Evolutionary conservation across 2,888 invertebrate genomes (phyloP).

Genomic region (Dione vanillae): DNA sequence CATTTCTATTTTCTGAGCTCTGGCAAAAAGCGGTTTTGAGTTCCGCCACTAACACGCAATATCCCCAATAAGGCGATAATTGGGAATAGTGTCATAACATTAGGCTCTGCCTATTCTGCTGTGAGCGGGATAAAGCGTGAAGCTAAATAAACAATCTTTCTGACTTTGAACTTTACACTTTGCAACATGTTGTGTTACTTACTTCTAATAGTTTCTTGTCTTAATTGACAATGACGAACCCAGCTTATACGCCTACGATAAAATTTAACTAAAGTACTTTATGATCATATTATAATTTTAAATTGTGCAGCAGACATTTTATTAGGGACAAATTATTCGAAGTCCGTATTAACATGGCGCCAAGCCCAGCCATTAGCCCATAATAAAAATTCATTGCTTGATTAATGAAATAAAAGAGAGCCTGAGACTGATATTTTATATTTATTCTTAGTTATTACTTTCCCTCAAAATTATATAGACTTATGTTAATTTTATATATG

Average conservation of each 20-base stretch:
- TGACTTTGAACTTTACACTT: neutral
- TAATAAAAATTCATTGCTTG: slow-evolving; percentile 36
- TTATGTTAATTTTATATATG: slow-evolving; percentile 49
- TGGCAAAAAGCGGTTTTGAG: no score
- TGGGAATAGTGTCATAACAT: no score
- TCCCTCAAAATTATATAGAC: slow-evolving; percentile 51
- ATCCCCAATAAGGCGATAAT: no score
- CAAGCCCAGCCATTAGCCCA: slow-evolving; percentile 25
- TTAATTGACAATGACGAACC: neutral
- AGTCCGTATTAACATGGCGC: slow-evolving; percentile 26
- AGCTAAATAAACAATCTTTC: neutral
- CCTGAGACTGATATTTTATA: slow-evolving; percentile 23
- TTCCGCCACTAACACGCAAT: no score
- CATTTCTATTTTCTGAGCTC: no score
- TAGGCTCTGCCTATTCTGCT: no score
- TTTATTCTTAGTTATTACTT: slow-evolving; percentile 43
- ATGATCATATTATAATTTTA: slow-evolving; percentile 20
- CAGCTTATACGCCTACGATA: neutral
- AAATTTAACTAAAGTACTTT: slow-evolving; percentile 10
- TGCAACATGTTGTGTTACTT: neutral
- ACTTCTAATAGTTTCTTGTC: neutral
- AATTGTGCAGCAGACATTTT: slow-evolving; percentile 6
- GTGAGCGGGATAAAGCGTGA: no score
- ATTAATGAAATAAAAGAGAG: slow-evolving; percentile 30
- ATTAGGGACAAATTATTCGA: slow-evolving; percentile 20